These are phyloP conservation scores for Arge pagana DNA, from an alignment of 2,888 invertebrate species.

Conservation along the genomic window DNA sequence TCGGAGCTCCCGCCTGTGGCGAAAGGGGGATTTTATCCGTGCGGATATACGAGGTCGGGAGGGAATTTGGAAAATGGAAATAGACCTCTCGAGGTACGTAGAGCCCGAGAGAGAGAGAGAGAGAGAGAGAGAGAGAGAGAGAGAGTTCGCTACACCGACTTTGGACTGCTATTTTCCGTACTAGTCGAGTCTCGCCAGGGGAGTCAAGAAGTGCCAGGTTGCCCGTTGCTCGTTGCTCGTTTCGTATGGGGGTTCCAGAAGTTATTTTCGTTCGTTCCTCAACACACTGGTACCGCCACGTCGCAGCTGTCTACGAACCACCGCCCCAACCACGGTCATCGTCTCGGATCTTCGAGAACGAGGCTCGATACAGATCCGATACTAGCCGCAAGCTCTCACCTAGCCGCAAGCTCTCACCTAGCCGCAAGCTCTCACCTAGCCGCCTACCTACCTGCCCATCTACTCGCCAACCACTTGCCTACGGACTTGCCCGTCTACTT, in stretches of 20 bases:
- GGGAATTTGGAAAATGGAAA: too few species aligned
- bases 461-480: too few species aligned
- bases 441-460: too few species aligned
- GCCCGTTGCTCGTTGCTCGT: background rate
- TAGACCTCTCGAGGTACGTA: too few species aligned
- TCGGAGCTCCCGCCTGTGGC: background rate
- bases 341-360: too few species aligned
- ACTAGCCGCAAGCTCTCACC: too few species aligned
- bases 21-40: slow-evolving; percentile 1
- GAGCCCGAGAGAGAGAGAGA: too few species aligned
- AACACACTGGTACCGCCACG: background rate
- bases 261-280: slow-evolving; percentile 19
- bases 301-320: slow-evolving; percentile 20
- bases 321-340: slow-evolving; percentile 22
- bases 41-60: too few species aligned
- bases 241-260: slow-evolving; percentile 19
- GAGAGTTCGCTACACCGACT: slow-evolving; percentile 30
- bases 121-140: slow-evolving; percentile 2
- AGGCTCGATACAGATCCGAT: too few species aligned
- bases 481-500: too few species aligned
- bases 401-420: too few species aligned
- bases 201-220: slow-evolving; percentile 12
- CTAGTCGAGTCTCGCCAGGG: slow-evolving; percentile 11
- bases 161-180: slow-evolving; percentile 3
- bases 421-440: too few species aligned